Evolutionary conservation across 1,140 invertebrate genomes (phyloP).

Genomic region (Scaptomyza montana): DNA sequence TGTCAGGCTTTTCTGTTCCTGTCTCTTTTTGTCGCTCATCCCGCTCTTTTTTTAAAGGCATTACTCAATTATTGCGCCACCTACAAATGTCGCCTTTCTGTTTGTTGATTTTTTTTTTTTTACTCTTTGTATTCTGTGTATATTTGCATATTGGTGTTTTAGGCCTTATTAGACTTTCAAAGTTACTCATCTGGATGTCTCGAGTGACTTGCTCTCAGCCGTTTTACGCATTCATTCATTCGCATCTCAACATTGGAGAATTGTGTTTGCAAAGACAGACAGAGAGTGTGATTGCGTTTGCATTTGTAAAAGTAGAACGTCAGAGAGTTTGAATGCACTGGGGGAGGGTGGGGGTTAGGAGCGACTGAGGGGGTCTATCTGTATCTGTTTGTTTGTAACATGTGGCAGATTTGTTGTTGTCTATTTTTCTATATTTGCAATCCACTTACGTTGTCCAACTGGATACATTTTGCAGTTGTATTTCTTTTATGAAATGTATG

Average conservation of each 20-base stretch:
- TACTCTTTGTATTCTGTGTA: constrained; percentile 4
- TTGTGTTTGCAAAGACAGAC: constrained; percentile 40
- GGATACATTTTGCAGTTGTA: constrained; percentile 85
- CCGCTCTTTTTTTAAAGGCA: not conserved
- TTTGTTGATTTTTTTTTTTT: not conserved
- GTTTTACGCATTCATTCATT: constrained; percentile 57
- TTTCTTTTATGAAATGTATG: constrained; percentile 71
- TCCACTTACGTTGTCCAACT: constrained; percentile 86
- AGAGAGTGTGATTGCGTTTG: constrained; percentile 8
- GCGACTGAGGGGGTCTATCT: constrained; percentile 2
- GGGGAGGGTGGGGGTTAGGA: not conserved
- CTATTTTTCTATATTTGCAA: constrained; percentile 32
- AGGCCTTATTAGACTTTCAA: constrained; percentile 27
- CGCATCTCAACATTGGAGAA: constrained; percentile 19
- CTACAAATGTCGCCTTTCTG: not conserved
- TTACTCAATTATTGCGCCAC: constrained; percentile 5
- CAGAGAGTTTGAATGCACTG: constrained; percentile 20
- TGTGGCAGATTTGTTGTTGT: constrained; percentile 46
- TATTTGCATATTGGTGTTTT: constrained; percentile 25
- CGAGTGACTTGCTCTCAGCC: constrained; percentile 15
- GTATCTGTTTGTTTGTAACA: constrained; percentile 33
- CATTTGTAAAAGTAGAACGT: constrained; percentile 56
- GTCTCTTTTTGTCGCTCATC: constrained; percentile 24
- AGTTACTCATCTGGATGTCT: constrained; percentile 19
- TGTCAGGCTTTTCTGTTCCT: constrained; percentile 49